Conservation (phyloP, 2,113 vertebrate species). For the Pantherophis guttatus region DNA sequence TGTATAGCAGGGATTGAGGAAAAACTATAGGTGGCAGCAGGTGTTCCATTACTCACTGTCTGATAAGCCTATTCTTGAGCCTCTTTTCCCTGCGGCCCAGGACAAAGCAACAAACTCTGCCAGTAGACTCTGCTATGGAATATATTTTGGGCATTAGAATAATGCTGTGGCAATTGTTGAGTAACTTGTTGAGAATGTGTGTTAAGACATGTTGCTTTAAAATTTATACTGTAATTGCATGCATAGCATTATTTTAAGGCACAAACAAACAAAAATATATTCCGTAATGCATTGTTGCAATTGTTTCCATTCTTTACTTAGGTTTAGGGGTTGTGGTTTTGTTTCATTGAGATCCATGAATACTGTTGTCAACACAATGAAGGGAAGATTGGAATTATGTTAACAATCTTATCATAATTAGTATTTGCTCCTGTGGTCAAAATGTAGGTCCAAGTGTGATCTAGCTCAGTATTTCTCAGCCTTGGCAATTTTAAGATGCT, state of each 20-base stretch:
- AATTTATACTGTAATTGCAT: neutral
- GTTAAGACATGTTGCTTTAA: neutral
- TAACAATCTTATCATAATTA: neutral
- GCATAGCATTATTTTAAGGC: neutral
- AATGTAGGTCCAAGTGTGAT: neutral
- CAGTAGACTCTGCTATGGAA: constrained; percentile 27
- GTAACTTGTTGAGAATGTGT: constrained; percentile 7
- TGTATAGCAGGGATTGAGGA: constrained; percentile 47
- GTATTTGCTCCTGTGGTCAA: neutral
- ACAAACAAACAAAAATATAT: neutral
- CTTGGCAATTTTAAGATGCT: neutral
- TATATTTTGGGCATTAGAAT: constrained; percentile 35
- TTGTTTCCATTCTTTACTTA: constrained; percentile 30
- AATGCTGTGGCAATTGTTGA: constrained; percentile 36
- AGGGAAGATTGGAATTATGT: neutral
- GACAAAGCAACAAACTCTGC: constrained; percentile 19
- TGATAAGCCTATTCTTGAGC: constrained; percentile 57
- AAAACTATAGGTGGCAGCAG: constrained; percentile 59
- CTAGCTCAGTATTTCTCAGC: neutral
- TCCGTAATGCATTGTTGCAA: constrained; percentile 4
- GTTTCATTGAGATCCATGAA: constrained; percentile 8
- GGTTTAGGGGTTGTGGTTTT: constrained; percentile 39
- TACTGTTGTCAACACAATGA: neutral
- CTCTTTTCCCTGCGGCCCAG: constrained; percentile 25
- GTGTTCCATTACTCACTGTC: constrained; percentile 60